Evolutionary conservation across 2,888 invertebrate species (phyloP).

Genomic region (Caenorhabditis angaria): DNA sequence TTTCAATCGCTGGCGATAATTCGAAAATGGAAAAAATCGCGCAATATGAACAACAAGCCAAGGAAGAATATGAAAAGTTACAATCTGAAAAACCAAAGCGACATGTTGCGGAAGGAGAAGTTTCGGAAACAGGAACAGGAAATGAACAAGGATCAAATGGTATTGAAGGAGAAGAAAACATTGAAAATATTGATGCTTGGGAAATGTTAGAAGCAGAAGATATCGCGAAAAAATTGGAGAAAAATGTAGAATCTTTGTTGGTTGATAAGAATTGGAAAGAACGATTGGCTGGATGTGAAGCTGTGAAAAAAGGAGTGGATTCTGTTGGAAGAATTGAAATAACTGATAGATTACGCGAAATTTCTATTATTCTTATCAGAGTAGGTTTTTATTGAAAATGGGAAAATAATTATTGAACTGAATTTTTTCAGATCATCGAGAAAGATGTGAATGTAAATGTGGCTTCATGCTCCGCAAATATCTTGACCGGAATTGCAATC

Average conservation of each 20-base stretch:
- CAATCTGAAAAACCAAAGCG: background rate
- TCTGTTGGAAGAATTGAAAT: slow-evolving; percentile 20
- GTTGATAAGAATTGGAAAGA: slow-evolving; percentile 44
- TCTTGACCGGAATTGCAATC: slow-evolving; percentile 83
- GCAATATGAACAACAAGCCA: slow-evolving; percentile 32
- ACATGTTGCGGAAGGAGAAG: background rate
- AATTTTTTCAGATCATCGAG: slow-evolving; percentile 80
- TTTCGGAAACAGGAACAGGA: too few relatives aligned
- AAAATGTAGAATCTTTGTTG: slow-evolving; percentile 16
- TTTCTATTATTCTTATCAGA: slow-evolving; percentile 18
- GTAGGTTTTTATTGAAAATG: slow-evolving; percentile 9
- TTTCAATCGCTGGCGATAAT: slow-evolving; percentile 29
- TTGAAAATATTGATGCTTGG: slow-evolving; percentile 75
- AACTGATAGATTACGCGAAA: slow-evolving; percentile 29
- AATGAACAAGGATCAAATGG: too few relatives aligned
- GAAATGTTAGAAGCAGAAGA: slow-evolving; percentile 91
- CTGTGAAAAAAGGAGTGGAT: slow-evolving; percentile 32
- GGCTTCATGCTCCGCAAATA: slow-evolving; percentile 86
- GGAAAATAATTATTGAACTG: background rate
- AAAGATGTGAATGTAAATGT: slow-evolving; percentile 96
- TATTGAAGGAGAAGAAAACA: background rate
- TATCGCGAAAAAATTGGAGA: slow-evolving; percentile 75
- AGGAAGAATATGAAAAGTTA: slow-evolving; percentile 22
- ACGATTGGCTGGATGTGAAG: slow-evolving; percentile 23
- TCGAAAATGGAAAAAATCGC: slow-evolving; percentile 50